Conservation (phyloP, 1,140 invertebrate genomes). For the Yoshiicerus persimilis region DNA sequence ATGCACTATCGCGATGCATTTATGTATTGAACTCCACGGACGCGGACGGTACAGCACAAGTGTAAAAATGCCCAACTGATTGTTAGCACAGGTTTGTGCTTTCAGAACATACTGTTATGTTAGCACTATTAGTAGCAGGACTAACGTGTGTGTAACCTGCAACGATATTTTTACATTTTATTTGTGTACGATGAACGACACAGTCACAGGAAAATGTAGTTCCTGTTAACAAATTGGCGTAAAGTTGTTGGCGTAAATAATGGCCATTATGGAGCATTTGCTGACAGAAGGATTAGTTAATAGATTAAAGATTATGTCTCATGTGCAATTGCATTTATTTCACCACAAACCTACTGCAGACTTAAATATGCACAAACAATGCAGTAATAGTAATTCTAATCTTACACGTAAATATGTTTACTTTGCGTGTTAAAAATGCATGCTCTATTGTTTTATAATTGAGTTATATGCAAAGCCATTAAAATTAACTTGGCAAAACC, state of each 20-base stretch:
- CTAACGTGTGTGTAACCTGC: too few relatives aligned
- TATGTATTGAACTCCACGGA: too few relatives aligned
- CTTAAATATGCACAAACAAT: not conserved
- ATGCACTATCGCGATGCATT: too few relatives aligned
- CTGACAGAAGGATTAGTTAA: not conserved
- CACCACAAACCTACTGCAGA: not conserved
- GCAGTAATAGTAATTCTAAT: not conserved
- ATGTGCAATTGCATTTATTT: not conserved
- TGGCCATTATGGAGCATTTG: not conserved
- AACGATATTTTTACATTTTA: not conserved
- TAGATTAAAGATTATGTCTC: not conserved
- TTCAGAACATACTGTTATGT: too few relatives aligned
- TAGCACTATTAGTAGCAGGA: too few relatives aligned
- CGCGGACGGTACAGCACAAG: too few relatives aligned
- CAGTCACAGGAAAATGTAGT: not conserved
- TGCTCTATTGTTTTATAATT: not conserved
- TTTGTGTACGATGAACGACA: too few relatives aligned
- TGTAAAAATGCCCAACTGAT: not conserved
- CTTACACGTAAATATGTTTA: not conserved
- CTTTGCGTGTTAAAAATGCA: not conserved
- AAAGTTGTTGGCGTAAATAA: not conserved
- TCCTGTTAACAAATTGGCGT: not conserved
- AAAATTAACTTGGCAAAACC: not conserved
- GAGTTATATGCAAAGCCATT: not conserved
- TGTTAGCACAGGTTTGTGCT: too few relatives aligned